A percentile compares a stretch with the other conserved stretches of the same genome.
Evolutionary conservation across 2,797 vertebrate genomes (phyloP).

Genomic region (Geotria australis): DNA sequence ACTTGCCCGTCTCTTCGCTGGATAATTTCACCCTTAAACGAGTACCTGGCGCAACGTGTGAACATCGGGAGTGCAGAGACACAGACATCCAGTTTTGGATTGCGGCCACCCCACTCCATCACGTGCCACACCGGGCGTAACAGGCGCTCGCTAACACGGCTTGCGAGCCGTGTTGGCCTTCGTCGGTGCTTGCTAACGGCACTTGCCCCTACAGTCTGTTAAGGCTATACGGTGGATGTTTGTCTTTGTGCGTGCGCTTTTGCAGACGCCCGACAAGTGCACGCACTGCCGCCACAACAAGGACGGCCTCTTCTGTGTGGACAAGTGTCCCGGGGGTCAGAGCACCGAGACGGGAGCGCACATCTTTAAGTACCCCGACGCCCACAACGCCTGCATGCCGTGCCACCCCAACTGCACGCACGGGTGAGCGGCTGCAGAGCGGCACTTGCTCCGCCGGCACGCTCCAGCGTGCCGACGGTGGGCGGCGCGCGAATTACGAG

Average conservation of each 20-base stretch:
- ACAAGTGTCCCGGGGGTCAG: constrained; percentile 73
- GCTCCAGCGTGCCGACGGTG: no score
- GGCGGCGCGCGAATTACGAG: no score
- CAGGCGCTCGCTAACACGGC: not conserved
- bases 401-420: constrained; percentile 85
- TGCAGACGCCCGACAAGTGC: constrained; percentile 65
- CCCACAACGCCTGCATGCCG: constrained; percentile 62
- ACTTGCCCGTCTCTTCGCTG: no score
- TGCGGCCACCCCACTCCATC: not conserved
- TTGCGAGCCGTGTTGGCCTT: no score
- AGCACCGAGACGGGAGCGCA: constrained; percentile 55
- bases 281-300: constrained; percentile 70
- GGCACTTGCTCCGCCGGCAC: no score
- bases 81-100: no score
- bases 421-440: constrained; percentile 24
- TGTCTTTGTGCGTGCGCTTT: not conserved
- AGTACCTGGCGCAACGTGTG: no score
- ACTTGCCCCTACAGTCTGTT: not conserved
- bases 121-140: not conserved
- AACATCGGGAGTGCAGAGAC: no score
- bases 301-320: constrained; percentile 84
- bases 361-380: constrained; percentile 81
- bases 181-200: not conserved
- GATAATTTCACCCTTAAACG: no score
- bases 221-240: constrained; percentile 1